Base-by-base conservation (phyloP, 1,140 invertebrate species). In the Drosophila grimshawi region DNA sequence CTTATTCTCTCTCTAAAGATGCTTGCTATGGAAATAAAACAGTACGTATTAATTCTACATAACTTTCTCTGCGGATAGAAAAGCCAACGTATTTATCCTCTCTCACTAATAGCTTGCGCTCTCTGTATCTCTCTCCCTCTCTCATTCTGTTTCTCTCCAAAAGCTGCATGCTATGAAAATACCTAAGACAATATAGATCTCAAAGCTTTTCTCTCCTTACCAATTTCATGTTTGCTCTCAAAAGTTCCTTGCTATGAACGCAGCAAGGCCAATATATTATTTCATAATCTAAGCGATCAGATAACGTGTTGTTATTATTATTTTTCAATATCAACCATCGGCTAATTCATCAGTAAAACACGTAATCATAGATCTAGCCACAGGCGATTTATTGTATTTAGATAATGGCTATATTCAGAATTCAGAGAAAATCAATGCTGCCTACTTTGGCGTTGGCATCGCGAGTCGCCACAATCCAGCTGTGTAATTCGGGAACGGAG, bases 401-500 rank as follows among this genome's bases (percentile, higher is more conserved):
- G n/a, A 35, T 60, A 8, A 46, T 33, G 1, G 0, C 6, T 33
- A 41, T 8, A 11, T 57, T 49, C 1, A 35, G 0, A 11, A 8
- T 52, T 73, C 64, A 88, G 19, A 88, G 64, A 19, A 89, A 88
- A 2, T 73, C 77, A 59, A 88, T 70, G 51, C 51, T 63, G 5
- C 83, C 83, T 27, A 88, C 72, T 3, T 56, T 6, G 2, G 45
- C 46, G n/a, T 69, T 52, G 4, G 37, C 19, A 0, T 55, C 35
- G 3, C 43, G 1, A 2, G 39, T 51, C 8, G 66, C 35, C 6
- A 10, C 0, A 5, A 93, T 78, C 93, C 93, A 95, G 27, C 85
- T 55, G 2, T 67, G 61, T 60, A 94, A 93, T 3, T 92, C 80
- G 0, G 94, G 93, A 5, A 96, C 94, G 30, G 95, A 94, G 0